Percentiles rank a stretch among this genome's conserved stretches.
Conservation (phyloP, 2,113 vertebrate species). For the Thamnaconus septentrionalis region DNA sequence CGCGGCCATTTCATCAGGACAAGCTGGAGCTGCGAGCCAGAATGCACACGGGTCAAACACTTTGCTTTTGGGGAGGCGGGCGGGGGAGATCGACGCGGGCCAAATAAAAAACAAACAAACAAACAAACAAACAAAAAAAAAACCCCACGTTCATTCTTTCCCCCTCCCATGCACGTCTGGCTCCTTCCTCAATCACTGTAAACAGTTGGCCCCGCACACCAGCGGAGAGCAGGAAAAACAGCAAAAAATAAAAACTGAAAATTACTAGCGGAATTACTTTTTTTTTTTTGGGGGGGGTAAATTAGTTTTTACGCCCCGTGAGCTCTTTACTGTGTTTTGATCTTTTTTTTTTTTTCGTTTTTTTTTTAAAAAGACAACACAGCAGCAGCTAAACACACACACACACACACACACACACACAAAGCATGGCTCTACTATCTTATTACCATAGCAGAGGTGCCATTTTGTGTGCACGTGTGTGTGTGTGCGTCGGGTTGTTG, state of each 20-base stretch:
- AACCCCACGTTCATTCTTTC: conserved; percentile 22
- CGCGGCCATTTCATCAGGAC: conserved; percentile 63
- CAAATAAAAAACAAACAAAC: conserved; percentile 22
- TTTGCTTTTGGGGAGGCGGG: conserved; percentile 35
- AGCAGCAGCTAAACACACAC: conserved; percentile 45
- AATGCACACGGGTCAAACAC: conserved; percentile 48
- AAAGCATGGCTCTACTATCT: conserved; percentile 60
- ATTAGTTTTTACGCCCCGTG: conserved; percentile 59
- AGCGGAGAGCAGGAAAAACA: conserved; percentile 6
- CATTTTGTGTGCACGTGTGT: conserved; percentile 18
- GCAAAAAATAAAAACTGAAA: conserved; percentile 22
- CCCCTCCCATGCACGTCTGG: conserved; percentile 19
- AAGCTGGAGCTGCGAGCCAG: conserved; percentile 18
- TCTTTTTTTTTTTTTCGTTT: conserved; percentile 35
- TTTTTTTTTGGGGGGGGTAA: conserved; percentile 48
- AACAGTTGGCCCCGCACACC: conserved; percentile 34
- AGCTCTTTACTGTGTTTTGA: conserved; percentile 58
- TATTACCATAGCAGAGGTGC: conserved; percentile 71
- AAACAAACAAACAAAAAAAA: not conserved
- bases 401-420: conserved; percentile 20
- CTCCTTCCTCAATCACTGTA: conserved; percentile 52
- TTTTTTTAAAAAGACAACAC: conserved; percentile 29
- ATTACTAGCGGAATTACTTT: conserved; percentile 45
- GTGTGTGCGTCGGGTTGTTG: conserved; percentile 49
- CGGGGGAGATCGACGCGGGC: not conserved